Evolutionary conservation across 2,113 vertebrate genomes (phyloP).

Genomic region (Hemiprocne comata): DNA sequence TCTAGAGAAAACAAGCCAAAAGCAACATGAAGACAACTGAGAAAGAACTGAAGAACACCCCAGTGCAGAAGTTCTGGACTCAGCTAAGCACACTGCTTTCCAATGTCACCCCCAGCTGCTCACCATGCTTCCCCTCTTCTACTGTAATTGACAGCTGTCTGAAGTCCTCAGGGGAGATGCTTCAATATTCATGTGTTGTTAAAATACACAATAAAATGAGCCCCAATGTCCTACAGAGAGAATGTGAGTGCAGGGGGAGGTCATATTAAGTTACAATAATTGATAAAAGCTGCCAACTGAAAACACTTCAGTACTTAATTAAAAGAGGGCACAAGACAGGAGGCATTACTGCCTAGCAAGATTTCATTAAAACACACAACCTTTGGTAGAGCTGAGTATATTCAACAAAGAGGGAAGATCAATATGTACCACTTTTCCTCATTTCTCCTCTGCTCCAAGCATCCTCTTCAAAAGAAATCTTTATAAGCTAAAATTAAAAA

Average conservation of each 20-base stretch:
- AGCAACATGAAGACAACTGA: rapidly evolving
- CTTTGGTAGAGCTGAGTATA: not conserved
- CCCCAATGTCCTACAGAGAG: not conserved
- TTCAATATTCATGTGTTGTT: not conserved
- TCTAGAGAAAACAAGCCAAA: not conserved
- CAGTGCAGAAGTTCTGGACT: not conserved
- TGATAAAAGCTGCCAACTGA: not conserved
- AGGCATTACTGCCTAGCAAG: not conserved
- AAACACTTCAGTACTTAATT: not conserved
- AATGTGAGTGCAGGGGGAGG: rapidly evolving
- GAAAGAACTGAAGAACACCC: not conserved
- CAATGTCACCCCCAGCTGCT: not conserved
- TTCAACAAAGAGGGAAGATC: not conserved
- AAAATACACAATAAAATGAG: not conserved
- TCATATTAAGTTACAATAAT: not conserved
- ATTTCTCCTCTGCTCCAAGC: not conserved
- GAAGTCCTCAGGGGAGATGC: not conserved
- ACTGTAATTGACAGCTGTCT: not conserved
- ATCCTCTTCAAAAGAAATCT: conserved; percentile 14
- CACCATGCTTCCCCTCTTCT: not conserved
- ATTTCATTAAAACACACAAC: not conserved
- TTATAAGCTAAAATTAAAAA: conserved; percentile 9
- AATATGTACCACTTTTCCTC: not conserved
- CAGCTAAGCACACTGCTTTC: not conserved
- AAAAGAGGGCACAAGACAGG: not conserved